These are phyloP conservation scores for Acrobasis repandana DNA, from an alignment of 2,888 invertebrate genomes.

Conservation along the genomic window DNA sequence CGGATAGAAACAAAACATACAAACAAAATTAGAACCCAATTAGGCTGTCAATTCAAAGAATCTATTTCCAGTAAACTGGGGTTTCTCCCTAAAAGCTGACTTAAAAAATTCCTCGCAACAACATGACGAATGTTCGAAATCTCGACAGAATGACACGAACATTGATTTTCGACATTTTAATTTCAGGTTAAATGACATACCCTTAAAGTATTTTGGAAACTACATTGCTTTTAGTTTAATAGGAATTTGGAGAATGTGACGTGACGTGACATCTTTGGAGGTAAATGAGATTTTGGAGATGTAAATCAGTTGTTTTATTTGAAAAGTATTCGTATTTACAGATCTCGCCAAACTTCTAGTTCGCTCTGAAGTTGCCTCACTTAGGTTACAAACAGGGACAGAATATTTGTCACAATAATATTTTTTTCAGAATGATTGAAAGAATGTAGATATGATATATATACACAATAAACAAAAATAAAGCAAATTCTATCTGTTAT, in stretches of 20 bases:
- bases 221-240: slow-evolving; percentile 29
- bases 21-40: slow-evolving; percentile 57
- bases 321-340: neutral
- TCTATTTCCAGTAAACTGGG: slow-evolving; percentile 38
- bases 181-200: slow-evolving; percentile 77
- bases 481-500: too few relatives aligned
- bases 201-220: slow-evolving; percentile 58
- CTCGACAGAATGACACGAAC: slow-evolving; percentile 61
- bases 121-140: slow-evolving; percentile 57
- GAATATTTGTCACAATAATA: too few relatives aligned
- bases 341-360: too few relatives aligned
- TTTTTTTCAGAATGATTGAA: too few relatives aligned
- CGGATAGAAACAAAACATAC: neutral
- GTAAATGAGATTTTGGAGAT: slow-evolving; percentile 22
- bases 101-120: slow-evolving; percentile 52
- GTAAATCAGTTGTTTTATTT: slow-evolving; percentile 1
- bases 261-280: slow-evolving; percentile 18
- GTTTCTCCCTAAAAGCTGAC: slow-evolving; percentile 38
- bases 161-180: slow-evolving; percentile 78
- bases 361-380: too few relatives aligned
- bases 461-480: too few relatives aligned
- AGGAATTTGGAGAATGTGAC: slow-evolving; percentile 20
- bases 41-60: slow-evolving; percentile 45
- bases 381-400: too few relatives aligned
- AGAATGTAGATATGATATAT: too few relatives aligned